phyloP scores from a whole-genome alignment of 1,140 invertebrate genomes.

The Polypedilum pembai region DNA sequence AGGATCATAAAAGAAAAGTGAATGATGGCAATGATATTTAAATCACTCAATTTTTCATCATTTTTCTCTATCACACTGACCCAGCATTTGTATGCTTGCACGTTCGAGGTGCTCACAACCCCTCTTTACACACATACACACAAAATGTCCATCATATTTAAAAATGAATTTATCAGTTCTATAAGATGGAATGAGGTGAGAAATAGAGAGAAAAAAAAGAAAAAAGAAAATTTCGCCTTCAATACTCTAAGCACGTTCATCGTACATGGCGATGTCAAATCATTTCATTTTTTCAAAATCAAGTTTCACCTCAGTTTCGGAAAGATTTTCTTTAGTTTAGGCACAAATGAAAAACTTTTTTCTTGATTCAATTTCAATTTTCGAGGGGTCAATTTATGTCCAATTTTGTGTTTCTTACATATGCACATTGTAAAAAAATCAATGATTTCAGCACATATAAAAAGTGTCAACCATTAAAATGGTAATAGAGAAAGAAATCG shows the following conservation, averaged over 20 bases:
- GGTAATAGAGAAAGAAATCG: not conserved
- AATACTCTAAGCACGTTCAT: not conserved
- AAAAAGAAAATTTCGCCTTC: not conserved
- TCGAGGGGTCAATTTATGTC: not conserved
- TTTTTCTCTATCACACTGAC: not conserved
- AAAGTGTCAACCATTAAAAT: constrained; percentile 18
- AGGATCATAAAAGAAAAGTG: not conserved
- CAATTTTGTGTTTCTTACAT: not conserved
- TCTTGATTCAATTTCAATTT: constrained; percentile 1
- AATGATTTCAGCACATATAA: constrained; percentile 12
- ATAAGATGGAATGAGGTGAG: not conserved
- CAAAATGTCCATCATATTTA: constrained; percentile 21
- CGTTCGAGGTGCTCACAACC: not conserved
- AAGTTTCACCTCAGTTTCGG: not conserved
- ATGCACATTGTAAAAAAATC: constrained; percentile 3
- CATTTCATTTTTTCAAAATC: constrained; percentile 1
- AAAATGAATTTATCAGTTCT: constrained; percentile 23
- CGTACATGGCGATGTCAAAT: constrained; percentile 21
- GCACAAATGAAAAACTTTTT: not conserved
- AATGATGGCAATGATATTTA: constrained; percentile 12
- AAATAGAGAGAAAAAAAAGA: not conserved
- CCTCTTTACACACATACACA: not conserved
- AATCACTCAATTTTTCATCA: constrained; percentile 12
- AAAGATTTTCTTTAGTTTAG: not conserved
- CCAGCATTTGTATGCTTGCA: not conserved